Base-by-base conservation (phyloP, 2,888 invertebrate species). In the Cyaniris semiargus region DNA sequence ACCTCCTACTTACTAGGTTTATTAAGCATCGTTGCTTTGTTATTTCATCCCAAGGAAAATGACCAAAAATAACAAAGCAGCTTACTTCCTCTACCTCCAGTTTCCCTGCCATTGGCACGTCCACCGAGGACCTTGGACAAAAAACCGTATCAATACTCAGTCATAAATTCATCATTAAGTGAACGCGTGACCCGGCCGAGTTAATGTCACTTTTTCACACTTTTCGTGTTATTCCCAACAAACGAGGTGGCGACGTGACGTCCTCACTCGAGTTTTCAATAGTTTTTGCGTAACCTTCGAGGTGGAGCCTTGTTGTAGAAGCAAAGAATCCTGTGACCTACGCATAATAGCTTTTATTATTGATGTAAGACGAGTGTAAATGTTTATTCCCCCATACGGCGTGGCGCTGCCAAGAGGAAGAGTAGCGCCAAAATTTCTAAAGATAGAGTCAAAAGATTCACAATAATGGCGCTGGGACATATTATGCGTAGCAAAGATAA, bases 131-230 rank as follows among this genome's bases (percentile, higher is more conserved):
- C 90, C 90, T 91, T 90, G 88, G 84, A 84, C 85, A 90, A 92
- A 92, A 91, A 87, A 87, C 86, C 83, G 86, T 86, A 86, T 85
- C 86, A 87, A 85, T 86, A 88, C 90, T 91, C 93, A 92, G 88
- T 85, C 85, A 88, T 88, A 87, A 89, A 90, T 90, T 91, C 90
- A 90, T 91, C 89, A 92, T 92, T 91, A 91, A 87, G 82, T 83
- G 79, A 80, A 86, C 86, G 93, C 93, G 93, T 93, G 93, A 91
- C 91, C 87, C 84, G 89, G 89, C 87, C 84, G 89, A 89, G 88
- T 89, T 89, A 90, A 90, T 90, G 89, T 91, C 86, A 89, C 88
- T 91, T 90, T 92, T 77, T 92, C 90, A 86, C 85, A 85, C 80
- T 86, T 89, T 89, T 88, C 84, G 87, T 84, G 84, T 78, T 82